Base-by-base conservation (phyloP, 1,140 invertebrate species). In the Hylaeus volcanicus region DNA sequence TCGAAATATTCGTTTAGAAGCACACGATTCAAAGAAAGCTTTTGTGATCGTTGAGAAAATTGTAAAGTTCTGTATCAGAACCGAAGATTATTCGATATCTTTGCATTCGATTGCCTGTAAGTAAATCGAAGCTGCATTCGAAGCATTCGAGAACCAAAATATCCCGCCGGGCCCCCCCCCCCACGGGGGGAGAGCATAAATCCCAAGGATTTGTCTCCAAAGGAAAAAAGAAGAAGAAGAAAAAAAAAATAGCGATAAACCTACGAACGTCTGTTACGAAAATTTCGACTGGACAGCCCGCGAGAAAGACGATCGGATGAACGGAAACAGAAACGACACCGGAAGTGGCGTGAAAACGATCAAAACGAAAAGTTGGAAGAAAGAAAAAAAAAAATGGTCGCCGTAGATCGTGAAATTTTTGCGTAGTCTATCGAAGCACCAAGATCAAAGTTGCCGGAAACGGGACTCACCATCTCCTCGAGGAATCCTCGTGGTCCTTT, bases 361-460 rank as follows among this genome's bases (percentile, higher is more conserved):
- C 51, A 73, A 53, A 48, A 48, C 8, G 8, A 6, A 48, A 6
- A 58, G 45, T 26, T 74, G 76, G 71, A 41, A 39, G 63, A 51
- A 51, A 51, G 8, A 9, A 51, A 51, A 51, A 51, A 2, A 51
- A 51, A 51, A 51, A 9, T n/a, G 6, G 51, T 51, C 11, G 51
- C 64, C 68, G 79, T 56, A 66, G 75, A 74, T 48, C n/a, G 69
- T 64, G 55, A 64, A 90, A 90, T 85, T 93, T 93, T 92, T 75
- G 89, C 90, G 86, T 93, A 93, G 88, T 93, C 92, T 92, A 93
- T 93, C 92, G 90, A 91, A 91, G 89, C 91, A 93, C 92, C 90
- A 93, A 93, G 88, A 93, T 83, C 92, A 83, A 83, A 61, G 68
- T 70, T 87, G 89, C 86, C 87, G 88, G 89, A 93, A 92, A 92